Conservation (phyloP, 2,113 vertebrate genomes). For the Leptocoma aspasia region DNA sequence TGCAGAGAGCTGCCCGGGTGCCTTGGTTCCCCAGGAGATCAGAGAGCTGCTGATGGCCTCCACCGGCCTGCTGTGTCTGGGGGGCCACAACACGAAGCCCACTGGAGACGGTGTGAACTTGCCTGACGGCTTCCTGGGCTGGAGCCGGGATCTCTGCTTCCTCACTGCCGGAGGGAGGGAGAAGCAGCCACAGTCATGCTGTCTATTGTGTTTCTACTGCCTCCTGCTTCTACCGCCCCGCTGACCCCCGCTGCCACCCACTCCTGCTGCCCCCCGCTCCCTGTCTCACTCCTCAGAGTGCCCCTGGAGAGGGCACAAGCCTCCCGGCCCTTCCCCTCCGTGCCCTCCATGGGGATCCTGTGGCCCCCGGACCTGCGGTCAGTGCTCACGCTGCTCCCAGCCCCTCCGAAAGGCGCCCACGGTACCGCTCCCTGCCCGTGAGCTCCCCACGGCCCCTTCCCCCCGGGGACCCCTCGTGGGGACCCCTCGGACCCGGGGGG, state of each 20-base stretch:
- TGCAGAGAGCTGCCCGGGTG: neutral
- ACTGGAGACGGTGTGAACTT: neutral
- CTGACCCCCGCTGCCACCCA: neutral
- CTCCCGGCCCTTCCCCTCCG: neutral
- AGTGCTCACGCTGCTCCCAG: neutral
- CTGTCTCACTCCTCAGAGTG: neutral
- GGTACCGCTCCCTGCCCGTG: neutral
- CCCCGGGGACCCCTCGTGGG: too few relatives aligned
- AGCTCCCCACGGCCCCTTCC: neutral
- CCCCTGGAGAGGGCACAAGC: neutral
- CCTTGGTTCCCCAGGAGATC: neutral
- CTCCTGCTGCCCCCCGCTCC: neutral
- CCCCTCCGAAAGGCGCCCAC: neutral
- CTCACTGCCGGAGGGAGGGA: neutral
- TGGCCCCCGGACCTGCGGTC: neutral
- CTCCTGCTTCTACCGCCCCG: neutral
- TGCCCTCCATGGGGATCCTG: neutral
- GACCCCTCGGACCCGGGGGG: neutral
- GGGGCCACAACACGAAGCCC: fast-evolving
- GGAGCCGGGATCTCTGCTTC: neutral
- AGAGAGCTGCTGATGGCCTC: neutral
- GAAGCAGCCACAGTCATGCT: neutral
- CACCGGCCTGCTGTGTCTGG: fast-evolving
- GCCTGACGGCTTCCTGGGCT: neutral
- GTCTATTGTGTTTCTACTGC: neutral